Evolutionary conservation across 1,140 invertebrate genomes (phyloP).

Genomic region (Anagrus nilaparvatae): DNA sequence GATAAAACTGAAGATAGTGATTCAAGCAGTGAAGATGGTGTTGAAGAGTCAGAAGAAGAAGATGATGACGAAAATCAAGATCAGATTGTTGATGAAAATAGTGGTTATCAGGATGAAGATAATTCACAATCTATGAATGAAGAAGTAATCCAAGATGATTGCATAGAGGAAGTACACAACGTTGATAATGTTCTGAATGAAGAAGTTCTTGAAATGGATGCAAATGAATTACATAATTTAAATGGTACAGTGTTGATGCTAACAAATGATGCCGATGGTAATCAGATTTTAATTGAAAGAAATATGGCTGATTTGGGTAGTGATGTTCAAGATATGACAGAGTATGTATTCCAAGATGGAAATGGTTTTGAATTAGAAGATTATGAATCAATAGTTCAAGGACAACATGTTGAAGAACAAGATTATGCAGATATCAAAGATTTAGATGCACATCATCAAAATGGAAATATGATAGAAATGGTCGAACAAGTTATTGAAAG

Average conservation of each 20-base stretch:
- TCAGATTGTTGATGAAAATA: conserved; percentile 5
- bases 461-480: conserved; percentile 1
- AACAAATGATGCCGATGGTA: conserved; percentile 33
- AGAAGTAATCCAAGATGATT: conserved; percentile 4
- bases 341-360: conserved; percentile 28
- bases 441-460: conserved; percentile 4
- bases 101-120: conserved; percentile 12
- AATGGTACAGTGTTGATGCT: conserved; percentile 38
- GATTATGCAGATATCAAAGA: conserved; percentile 6
- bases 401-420: conserved; percentile 14
- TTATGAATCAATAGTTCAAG: conserved; percentile 14
- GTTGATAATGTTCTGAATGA: conserved; percentile 17
- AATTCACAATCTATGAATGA: conserved; percentile 16
- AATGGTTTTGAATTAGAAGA: conserved; percentile 19
- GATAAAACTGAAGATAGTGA: conserved; percentile 11
- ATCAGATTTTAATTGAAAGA: conserved; percentile 37
- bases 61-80: conserved; percentile 12
- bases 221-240: conserved; percentile 31
- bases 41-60: conserved; percentile 12
- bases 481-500: conserved; percentile 9
- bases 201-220: conserved; percentile 21
- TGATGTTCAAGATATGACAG: conserved; percentile 26
- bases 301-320: conserved; percentile 28
- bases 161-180: conserved; percentile 13
- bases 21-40: conserved; percentile 13